A percentile compares a stretch with the other conserved stretches of the same genome.
phyloP scores from a whole-genome alignment of 1,140 invertebrate species.

The Popillia japonica region DNA sequence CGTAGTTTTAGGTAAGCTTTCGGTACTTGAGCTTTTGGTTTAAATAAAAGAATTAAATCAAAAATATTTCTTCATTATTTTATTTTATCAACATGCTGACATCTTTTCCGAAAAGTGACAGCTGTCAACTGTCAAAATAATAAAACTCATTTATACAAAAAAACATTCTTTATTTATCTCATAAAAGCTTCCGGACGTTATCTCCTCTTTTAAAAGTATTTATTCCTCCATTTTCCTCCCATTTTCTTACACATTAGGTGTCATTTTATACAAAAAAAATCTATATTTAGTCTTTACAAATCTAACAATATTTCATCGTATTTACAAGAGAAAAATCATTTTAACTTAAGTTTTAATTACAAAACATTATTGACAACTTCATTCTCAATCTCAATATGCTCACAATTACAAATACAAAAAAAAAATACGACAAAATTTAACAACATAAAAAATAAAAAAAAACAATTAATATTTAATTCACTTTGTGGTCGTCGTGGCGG shows the following conservation, averaged over 20 bases:
- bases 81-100: too few relatives aligned
- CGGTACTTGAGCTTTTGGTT: too few relatives aligned
- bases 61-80: too few relatives aligned
- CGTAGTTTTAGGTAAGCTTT: too few relatives aligned
- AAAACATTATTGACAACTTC: not conserved
- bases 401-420: not conserved
- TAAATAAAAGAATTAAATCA: too few relatives aligned
- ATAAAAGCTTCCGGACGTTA: not conserved
- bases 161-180: constrained; percentile 13
- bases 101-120: too few relatives aligned
- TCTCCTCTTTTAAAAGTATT: not conserved
- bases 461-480: not conserved
- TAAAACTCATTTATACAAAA: not conserved
- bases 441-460: not conserved
- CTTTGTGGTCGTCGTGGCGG: constrained; percentile 30
- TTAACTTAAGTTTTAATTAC: not conserved
- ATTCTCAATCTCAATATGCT: not conserved
- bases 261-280: not conserved
- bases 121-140: too few relatives aligned
- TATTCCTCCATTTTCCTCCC: not conserved
- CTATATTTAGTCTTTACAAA: not conserved
- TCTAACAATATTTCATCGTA: not conserved
- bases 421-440: not conserved
- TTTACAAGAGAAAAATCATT: not conserved
- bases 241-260: not conserved